phyloP scores from a whole-genome alignment of 2,888 invertebrate species.

The Phyto melanocephala region DNA sequence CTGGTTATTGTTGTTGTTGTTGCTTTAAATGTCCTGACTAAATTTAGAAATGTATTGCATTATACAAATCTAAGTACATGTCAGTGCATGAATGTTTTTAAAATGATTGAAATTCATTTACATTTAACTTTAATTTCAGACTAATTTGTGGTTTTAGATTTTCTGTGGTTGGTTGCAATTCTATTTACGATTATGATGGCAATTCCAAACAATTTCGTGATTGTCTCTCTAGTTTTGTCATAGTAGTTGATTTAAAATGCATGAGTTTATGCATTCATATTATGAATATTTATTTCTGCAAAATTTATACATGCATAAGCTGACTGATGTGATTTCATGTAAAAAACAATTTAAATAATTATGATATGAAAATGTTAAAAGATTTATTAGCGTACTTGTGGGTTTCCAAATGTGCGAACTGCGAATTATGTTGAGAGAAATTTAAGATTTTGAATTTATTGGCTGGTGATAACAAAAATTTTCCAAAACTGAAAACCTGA shows the following conservation, averaged over 20 bases:
- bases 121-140: conserved; percentile 51
- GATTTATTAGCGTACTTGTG: too few relatives aligned
- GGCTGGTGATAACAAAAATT: too few relatives aligned
- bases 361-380: too few relatives aligned
- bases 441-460: too few relatives aligned
- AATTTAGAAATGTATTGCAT: not conserved
- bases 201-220: conserved; percentile 25
- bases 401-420: too few relatives aligned
- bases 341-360: too few relatives aligned
- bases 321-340: not conserved
- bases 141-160: conserved; percentile 59
- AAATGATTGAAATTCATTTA: conserved; percentile 53
- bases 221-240: conserved; percentile 11
- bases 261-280: conserved; percentile 10
- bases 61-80: not conserved
- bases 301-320: too few relatives aligned
- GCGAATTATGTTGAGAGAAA: too few relatives aligned
- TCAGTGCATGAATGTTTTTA: conserved; percentile 4
- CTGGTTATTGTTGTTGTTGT: conserved; percentile 9
- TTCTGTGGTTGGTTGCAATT: conserved; percentile 38
- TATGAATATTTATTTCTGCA: conserved; percentile 7
- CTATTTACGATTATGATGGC: not conserved
- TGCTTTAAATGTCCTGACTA: conserved; percentile 29
- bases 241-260: not conserved
- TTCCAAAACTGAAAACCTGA: too few relatives aligned